Conservation (phyloP, 1,140 invertebrate genomes). For the Leptinotarsa texana region DNA sequence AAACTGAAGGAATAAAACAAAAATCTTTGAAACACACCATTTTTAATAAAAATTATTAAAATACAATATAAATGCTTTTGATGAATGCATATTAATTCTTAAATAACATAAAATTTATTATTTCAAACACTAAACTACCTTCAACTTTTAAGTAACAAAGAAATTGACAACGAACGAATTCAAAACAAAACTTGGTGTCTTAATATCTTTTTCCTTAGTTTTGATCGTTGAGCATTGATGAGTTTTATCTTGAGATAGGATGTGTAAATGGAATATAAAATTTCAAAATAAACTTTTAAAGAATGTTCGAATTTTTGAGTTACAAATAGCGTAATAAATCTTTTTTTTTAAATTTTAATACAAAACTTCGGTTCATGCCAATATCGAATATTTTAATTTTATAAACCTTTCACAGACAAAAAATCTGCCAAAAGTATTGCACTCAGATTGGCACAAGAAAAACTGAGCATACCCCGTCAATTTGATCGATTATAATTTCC, state of each 20-base stretch:
- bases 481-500: not conserved
- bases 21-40: slow-evolving; percentile 51
- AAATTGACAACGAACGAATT: slow-evolving; percentile 17
- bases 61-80: slow-evolving; percentile 52
- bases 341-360: too few relatives aligned
- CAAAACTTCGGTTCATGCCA: too few relatives aligned
- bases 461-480: not conserved
- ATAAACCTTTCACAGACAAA: not conserved
- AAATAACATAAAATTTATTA: slow-evolving; percentile 36
- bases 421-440: slow-evolving; percentile 10
- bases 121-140: slow-evolving; percentile 39
- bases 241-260: slow-evolving; percentile 4
- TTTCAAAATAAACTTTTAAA: too few relatives aligned
- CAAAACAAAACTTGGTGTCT: slow-evolving; percentile 10
- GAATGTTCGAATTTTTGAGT: too few relatives aligned
- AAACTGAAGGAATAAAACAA: slow-evolving; percentile 1
- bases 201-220: not conserved
- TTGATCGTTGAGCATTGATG: slow-evolving; percentile 40
- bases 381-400: slow-evolving; percentile 1
- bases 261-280: slow-evolving; percentile 14
- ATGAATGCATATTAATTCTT: slow-evolving; percentile 45
- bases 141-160: slow-evolving; percentile 43
- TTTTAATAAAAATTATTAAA: slow-evolving; percentile 55
- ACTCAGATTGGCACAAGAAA: slow-evolving; percentile 15
- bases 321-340: too few relatives aligned